Percentiles rank a stretch among this genome's conserved stretches.
Evolutionary conservation across 1,140 invertebrate genomes (phyloP).

Genomic region (Cardiocondyla obscurior): DNA sequence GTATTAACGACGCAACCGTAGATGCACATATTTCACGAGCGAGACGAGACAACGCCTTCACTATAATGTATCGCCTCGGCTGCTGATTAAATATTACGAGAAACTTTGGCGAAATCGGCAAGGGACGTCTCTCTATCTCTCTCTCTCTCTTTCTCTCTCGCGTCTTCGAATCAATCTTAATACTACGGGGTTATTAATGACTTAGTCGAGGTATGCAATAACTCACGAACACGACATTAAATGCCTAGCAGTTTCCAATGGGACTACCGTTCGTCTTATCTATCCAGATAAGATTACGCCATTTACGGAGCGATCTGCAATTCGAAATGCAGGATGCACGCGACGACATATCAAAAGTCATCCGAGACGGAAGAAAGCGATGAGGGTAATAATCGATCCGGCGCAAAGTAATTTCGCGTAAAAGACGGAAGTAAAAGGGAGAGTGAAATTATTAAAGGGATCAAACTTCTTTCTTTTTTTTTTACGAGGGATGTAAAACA

Average conservation of each 20-base stretch:
- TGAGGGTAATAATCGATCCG: background rate
- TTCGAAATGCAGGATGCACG: slow-evolving; percentile 28
- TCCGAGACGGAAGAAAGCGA: background rate
- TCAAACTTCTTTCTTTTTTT: background rate
- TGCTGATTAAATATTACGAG: slow-evolving; percentile 46
- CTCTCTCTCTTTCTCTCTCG: background rate
- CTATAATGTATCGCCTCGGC: slow-evolving; percentile 42
- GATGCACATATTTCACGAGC: slow-evolving; percentile 2
- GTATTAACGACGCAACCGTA: slow-evolving; percentile 20
- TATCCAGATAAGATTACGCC: slow-evolving; percentile 61
- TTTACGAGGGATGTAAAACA: background rate
- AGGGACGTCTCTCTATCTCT: background rate
- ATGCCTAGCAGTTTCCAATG: slow-evolving; percentile 67
- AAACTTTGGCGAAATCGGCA: slow-evolving; percentile 58
- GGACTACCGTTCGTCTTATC: slow-evolving; percentile 64
- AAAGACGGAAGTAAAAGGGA: background rate
- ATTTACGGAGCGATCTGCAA: slow-evolving; percentile 34
- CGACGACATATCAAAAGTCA: slow-evolving; percentile 43
- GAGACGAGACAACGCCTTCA: slow-evolving; percentile 28
- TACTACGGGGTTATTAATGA: slow-evolving; percentile 68
- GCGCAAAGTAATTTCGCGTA: background rate
- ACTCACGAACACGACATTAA: slow-evolving; percentile 67
- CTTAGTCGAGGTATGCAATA: slow-evolving; percentile 59
- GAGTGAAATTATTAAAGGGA: background rate
- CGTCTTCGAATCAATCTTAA: slow-evolving; percentile 69